Base-by-base conservation (phyloP, 2,888 invertebrate species). In the Dusona sp. region DNA sequence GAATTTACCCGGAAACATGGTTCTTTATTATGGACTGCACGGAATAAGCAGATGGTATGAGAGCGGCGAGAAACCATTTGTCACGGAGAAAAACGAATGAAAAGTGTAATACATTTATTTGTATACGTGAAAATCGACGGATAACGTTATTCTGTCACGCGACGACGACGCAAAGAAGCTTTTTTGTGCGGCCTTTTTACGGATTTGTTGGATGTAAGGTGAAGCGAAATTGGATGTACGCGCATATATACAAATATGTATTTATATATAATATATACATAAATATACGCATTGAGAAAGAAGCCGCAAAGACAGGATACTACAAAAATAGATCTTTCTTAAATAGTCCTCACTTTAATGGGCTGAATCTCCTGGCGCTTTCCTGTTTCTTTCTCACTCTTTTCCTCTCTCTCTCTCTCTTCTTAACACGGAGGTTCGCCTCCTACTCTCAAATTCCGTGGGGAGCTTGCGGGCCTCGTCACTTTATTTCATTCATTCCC, bases 61-160 rank as follows among this genome's bases (percentile, higher is more conserved):
- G 8, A 61, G 57, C 29, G 13, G 29, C 6, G 61, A 61, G 61
- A 61, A 61, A 61, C 16, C 61, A 61, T 61, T 61, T 61, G 29
- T 29, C 29, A 61, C 16, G 16, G 29, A 61, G 8, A 29, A 13
- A 4, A 57, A 61, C 16, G 29, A 61, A 61, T 29, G 29, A 29
- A 61, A 61, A 61, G 29, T 61, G 29, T 29, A 29, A 16, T 61
- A 16, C 7, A 29, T 29, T 22, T n/a, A 51, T n/a, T 8, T 54
- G 22, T 22, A 25, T 61, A 22, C 25, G 22, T 25, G 42, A 68
- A 68, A 68, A 68, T 45, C 68, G 42, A 42, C 13, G 36, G 38
- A 42, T 45, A 29, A 61, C 25, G 25, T 68, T 11, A 61, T 61
- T 61, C 68, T 6, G 68, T 68, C 68, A 68, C 68, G 68, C 68